Evolutionary conservation across 2,888 invertebrate genomes (phyloP), one percentile per base, ranked within the genome.

Genomic region (Helleia helle): DNA sequence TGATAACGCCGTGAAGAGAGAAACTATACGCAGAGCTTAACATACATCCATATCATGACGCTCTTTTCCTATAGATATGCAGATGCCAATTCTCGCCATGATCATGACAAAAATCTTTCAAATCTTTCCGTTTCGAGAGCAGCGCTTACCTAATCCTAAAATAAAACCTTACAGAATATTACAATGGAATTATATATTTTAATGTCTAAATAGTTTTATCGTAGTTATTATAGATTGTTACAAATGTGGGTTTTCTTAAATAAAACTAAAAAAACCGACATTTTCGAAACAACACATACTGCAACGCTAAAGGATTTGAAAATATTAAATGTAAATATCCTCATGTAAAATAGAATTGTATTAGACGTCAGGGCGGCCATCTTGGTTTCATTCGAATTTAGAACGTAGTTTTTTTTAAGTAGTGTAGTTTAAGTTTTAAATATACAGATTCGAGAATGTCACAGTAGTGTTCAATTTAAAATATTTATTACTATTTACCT

Each of bases 251-350:
- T 56, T 62, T 55, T 54, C 49, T 41, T 38, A 28, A 30, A 18
- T 38, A 28, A 30, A 14, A 11, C 25, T 31, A 38, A 40, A 40
- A 27, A 17, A 25, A 31, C 42, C 36, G 29, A 48, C 46, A 46
- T 44, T 46, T 40, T 36, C n/a, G 26, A 27, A 62, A 63, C 12
- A 17, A 6, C 7, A 42, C 52, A 62, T 67, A 76, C 80, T 81
- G 80, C 80, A 81, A 65, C 81, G 81, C 81, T 79, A 71, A 81
- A 47, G 81, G 81, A 83, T 83, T 83, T 83, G 81, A 81, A 68
- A 68, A 56, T 50, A 60, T 52, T 61, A 39, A 39, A 30, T 39
- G 39, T 39, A 39, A 39, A 39, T 39, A 31, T 17, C 31, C 15
- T 42, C 37, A 38, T 56, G 59, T 58, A 64, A 58, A 51, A 53